These are phyloP conservation scores for Camelus dromedarius DNA, from an alignment of 2,113 vertebrate species.

Conservation along the genomic window DNA sequence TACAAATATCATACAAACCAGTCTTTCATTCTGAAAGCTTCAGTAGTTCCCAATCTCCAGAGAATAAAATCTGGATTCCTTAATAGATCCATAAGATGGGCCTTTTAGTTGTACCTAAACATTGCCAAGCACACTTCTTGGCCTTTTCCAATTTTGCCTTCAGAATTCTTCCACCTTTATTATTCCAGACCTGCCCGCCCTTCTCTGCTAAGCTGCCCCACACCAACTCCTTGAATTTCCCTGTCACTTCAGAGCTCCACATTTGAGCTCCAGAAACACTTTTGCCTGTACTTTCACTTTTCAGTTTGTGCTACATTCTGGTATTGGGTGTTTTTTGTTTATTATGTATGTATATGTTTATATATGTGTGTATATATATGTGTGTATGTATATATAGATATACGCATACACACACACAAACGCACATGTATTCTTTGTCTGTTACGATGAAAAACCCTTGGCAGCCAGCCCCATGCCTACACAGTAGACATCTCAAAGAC, in stretches of 20 bases:
- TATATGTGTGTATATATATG: neutral
- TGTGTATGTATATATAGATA: too few relatives aligned
- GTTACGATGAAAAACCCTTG: neutral
- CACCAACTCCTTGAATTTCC: neutral
- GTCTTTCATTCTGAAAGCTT: conserved; percentile 33
- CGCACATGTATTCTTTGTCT: neutral
- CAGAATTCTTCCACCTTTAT: neutral
- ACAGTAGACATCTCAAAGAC: neutral
- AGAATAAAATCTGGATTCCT: neutral
- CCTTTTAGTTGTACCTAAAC: neutral
- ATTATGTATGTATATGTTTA: neutral
- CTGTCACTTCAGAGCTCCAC: neutral
- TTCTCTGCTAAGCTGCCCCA: neutral
- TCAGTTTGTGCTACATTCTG: neutral
- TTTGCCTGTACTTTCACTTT: neutral
- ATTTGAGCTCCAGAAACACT: neutral
- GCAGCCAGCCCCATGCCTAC: neutral
- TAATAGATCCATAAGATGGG: neutral
- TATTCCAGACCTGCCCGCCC: neutral
- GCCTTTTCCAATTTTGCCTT: neutral
- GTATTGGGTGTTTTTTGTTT: neutral
- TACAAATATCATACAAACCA: neutral
- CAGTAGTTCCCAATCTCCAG: neutral
- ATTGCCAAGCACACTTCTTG: conserved; percentile 26
- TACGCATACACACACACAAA: neutral